Conservation (phyloP, 2,888 invertebrate species). For the Punctoribates punctum region DNA sequence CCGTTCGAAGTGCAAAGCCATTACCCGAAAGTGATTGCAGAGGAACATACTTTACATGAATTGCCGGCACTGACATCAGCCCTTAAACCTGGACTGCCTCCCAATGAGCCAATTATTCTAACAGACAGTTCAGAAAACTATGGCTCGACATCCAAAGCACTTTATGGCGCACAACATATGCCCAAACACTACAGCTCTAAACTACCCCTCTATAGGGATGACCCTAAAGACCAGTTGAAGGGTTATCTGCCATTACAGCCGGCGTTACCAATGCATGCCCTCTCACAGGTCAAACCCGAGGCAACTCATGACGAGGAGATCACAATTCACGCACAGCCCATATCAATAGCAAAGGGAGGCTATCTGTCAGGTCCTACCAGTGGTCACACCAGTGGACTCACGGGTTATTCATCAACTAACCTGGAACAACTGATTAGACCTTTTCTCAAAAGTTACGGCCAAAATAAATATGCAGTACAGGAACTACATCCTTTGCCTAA, state of each 20-base stretch:
- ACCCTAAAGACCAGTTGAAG: background rate
- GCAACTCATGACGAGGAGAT: background rate
- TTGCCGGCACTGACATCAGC: background rate
- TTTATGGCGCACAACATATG: conserved; percentile 1
- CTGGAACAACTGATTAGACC: no score
- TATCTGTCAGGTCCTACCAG: background rate
- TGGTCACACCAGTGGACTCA: no score
- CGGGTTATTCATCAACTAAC: no score
- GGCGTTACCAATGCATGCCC: background rate
- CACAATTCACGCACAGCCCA: background rate
- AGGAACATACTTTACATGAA: conserved; percentile 27
- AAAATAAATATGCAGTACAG: background rate
- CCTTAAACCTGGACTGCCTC: background rate
- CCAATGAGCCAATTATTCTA: background rate
- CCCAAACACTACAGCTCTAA: conserved; percentile 11
- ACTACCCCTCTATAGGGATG: background rate
- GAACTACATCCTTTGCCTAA: background rate
- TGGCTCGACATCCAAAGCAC: background rate
- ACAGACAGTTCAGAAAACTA: background rate
- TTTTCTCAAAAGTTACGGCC: no score
- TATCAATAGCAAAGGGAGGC: no score
- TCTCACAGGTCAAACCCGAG: background rate
- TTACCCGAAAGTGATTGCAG: conserved; percentile 4
- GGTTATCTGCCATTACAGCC: conserved; percentile 6
- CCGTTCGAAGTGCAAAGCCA: conserved; percentile 14